phyloP scores from a whole-genome alignment of 2,113 vertebrate genomes.

The Neolamprologus toae region DNA sequence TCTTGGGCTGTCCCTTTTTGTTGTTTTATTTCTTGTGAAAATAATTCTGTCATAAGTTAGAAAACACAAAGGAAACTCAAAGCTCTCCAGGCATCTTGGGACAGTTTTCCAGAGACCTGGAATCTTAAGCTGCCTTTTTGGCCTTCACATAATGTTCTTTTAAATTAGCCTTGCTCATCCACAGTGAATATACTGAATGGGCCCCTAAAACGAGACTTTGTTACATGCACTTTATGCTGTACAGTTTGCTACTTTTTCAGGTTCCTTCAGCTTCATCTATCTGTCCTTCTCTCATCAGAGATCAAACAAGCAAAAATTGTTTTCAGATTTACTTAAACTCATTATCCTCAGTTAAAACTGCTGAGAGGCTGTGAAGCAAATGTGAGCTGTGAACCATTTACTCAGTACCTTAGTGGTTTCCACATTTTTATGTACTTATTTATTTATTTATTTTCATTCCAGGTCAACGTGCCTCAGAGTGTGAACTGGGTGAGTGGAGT shows the following conservation, averaged over 20 bases:
- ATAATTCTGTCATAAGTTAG: slow-evolving; percentile 26
- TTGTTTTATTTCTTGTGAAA: not conserved
- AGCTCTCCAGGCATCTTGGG: not conserved
- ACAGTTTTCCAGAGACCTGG: not conserved
- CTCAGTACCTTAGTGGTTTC: not conserved
- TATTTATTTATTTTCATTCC: not conserved
- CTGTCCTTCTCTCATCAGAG: not conserved
- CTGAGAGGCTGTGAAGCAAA: slow-evolving; percentile 10
- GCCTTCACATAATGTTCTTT: not conserved
- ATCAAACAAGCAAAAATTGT: slow-evolving; percentile 13
- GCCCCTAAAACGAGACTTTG: not conserved
- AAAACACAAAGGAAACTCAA: not conserved
- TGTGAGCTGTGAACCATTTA: not conserved
- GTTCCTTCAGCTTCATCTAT: not conserved
- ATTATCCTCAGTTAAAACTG: slow-evolving; percentile 32
- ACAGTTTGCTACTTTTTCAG: not conserved
- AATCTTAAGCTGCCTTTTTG: not conserved
- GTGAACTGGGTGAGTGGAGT: slow-evolving; percentile 91
- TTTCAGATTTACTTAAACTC: slow-evolving; percentile 22
- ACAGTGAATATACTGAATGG: not conserved
- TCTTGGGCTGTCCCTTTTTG: not conserved
- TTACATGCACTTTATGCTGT: not conserved
- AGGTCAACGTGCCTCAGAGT: slow-evolving; percentile 74
- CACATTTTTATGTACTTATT: not conserved
- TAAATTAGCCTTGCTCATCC: not conserved